Percentiles rank a stretch among this genome's conserved stretches.
phyloP scores from a whole-genome alignment of 2,113 vertebrate genomes.

The Trinectes maculatus region DNA sequence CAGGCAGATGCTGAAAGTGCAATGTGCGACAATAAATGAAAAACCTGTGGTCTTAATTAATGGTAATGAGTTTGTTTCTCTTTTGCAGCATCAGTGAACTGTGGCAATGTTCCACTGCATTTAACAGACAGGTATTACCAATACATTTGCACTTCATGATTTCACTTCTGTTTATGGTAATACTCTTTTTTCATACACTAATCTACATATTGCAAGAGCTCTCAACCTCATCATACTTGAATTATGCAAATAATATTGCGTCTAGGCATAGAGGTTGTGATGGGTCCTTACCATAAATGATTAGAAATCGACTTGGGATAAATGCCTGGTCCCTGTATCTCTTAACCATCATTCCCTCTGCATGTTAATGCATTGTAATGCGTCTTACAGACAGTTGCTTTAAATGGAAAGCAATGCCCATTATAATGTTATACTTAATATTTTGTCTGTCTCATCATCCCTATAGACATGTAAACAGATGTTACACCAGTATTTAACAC shows the following conservation, averaged over 20 bases:
- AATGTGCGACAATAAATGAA: too few relatives aligned
- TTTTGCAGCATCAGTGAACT: slow-evolving; percentile 27
- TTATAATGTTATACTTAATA: not conserved
- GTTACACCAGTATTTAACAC: not conserved
- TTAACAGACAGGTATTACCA: slow-evolving; percentile 26
- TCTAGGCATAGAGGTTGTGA: slow-evolving; percentile 14
- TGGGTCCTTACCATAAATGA: slow-evolving; percentile 22
- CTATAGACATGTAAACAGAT: not conserved
- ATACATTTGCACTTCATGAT: slow-evolving; percentile 52
- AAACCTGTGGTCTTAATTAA: slow-evolving; percentile 20
- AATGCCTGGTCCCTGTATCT: not conserved
- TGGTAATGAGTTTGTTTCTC: slow-evolving; percentile 17
- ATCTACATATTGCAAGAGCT: slow-evolving; percentile 66
- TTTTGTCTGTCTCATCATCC: not conserved
- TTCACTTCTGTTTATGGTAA: slow-evolving; percentile 50
- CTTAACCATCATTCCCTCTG: not conserved
- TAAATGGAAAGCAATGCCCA: not conserved
- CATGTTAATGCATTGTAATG: slow-evolving; percentile 4
- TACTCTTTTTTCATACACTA: slow-evolving; percentile 49
- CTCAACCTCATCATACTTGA: slow-evolving; percentile 43
- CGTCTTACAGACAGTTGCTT: not conserved
- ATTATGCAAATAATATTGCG: slow-evolving; percentile 54
- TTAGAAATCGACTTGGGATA: slow-evolving; percentile 33
- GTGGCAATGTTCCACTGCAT: slow-evolving; percentile 27
- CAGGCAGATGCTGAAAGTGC: too few relatives aligned